These are phyloP conservation scores for Channa argus DNA, from an alignment of 2,113 vertebrate species.

Conservation along the genomic window DNA sequence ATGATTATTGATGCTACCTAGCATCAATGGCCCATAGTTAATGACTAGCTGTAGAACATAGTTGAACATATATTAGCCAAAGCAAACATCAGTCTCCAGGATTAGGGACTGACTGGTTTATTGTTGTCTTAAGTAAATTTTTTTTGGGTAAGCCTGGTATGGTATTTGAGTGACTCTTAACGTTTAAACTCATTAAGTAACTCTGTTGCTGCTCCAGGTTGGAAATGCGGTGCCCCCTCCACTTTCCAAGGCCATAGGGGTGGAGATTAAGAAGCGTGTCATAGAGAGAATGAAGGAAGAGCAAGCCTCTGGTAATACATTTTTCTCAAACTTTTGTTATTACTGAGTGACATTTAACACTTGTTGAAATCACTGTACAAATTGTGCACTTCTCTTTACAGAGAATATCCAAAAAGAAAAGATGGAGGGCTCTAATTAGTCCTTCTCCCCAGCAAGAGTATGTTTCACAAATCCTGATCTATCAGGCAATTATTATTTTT, in stretches of 20 bases:
- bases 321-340: neutral
- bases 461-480: constrained; percentile 39
- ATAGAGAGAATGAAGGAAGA: constrained; percentile 83
- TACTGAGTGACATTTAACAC: no score
- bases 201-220: constrained; percentile 78
- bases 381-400: constrained; percentile 33
- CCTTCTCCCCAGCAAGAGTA: constrained; percentile 21
- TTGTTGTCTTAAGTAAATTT: no score
- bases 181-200: no score
- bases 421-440: constrained; percentile 83
- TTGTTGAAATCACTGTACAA: neutral
- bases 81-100: no score
- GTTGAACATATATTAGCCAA: no score
- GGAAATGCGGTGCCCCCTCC: constrained; percentile 95
- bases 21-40: no score
- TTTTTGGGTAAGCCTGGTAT: no score
- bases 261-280: constrained; percentile 90
- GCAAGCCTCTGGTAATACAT: constrained; percentile 80
- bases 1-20: no score
- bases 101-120: no score
- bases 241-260: constrained; percentile 92
- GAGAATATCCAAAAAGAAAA: constrained; percentile 84
- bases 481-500: constrained; percentile 36
- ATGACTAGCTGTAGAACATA: no score
- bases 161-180: no score